Conservation (phyloP, 2,888 invertebrate genomes). For the Escarpia spicata region DNA sequence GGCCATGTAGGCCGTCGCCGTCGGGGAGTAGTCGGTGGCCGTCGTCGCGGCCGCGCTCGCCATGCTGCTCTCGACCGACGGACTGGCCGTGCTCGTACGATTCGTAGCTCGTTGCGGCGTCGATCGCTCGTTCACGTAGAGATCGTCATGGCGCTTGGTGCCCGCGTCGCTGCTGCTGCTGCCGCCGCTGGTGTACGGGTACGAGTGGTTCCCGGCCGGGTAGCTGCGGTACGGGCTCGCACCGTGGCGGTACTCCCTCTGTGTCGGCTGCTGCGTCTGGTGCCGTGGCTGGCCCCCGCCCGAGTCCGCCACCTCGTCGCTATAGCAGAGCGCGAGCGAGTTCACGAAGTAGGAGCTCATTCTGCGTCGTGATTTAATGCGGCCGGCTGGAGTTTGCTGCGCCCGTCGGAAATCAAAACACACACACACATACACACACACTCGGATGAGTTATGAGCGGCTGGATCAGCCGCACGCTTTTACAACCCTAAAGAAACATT, state of each 20-base stretch:
- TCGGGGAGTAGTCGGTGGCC: neutral
- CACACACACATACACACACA: slow-evolving; percentile 23
- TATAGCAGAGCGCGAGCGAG: slow-evolving; percentile 38
- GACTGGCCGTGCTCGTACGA: slow-evolving; percentile 6
- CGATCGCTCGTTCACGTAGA: neutral
- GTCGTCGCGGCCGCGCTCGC: slow-evolving; percentile 17
- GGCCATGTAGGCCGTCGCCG: slow-evolving; percentile 21
- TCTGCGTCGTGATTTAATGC: slow-evolving; percentile 25
- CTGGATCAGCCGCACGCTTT: slow-evolving; percentile 36
- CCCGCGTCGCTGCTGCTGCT: neutral
- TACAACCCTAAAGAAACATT: slow-evolving; percentile 43
- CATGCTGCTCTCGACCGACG: slow-evolving; percentile 20
- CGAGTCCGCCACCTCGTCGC: slow-evolving; percentile 32
- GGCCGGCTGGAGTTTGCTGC: neutral
- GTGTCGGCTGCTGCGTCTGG: neutral
- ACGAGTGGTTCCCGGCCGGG: slow-evolving; percentile 23
- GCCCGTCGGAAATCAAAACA: slow-evolving; percentile 18
- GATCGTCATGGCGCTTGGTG: neutral
- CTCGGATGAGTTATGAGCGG: slow-evolving; percentile 38
- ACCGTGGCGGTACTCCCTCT: slow-evolving; percentile 17
- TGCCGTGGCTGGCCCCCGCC: slow-evolving; percentile 29
- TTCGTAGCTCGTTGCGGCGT: neutral
- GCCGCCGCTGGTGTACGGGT: slow-evolving; percentile 17
- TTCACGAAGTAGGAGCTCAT: slow-evolving; percentile 42
- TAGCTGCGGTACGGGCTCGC: slow-evolving; percentile 27